phyloP scores from a whole-genome alignment of 2,113 vertebrate genomes.

The Hydrolagus affinis region DNA sequence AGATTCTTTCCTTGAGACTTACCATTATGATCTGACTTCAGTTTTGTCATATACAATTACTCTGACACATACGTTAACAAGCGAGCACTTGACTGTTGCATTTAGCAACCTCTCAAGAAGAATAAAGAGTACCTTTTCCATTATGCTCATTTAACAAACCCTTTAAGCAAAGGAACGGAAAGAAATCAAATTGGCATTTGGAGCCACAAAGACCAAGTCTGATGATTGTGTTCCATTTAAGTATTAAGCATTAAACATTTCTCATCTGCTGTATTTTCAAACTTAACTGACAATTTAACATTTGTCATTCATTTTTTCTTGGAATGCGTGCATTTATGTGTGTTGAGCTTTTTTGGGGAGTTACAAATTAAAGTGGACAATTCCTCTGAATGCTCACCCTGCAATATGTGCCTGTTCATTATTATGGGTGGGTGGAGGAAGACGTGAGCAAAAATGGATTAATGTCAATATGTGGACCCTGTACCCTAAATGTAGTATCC shows the following conservation, averaged over 20 bases:
- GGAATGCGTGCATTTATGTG: too few relatives aligned
- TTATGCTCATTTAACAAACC: background rate
- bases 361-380: too few relatives aligned
- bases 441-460: too few relatives aligned
- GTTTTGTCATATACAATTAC: constrained; percentile 4
- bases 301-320: background rate
- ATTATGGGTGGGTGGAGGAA: too few relatives aligned
- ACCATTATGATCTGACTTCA: background rate
- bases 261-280: background rate
- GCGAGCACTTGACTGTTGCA: background rate
- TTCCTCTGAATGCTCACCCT: too few relatives aligned
- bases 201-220: background rate
- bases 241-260: background rate
- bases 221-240: too few relatives aligned
- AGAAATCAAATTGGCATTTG: background rate
- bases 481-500: too few relatives aligned
- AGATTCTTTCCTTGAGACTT: background rate
- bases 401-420: too few relatives aligned
- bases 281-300: background rate
- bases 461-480: too few relatives aligned
- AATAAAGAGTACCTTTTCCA: background rate
- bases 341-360: too few relatives aligned
- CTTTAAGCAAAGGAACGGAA: background rate
- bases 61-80: constrained; percentile 1
- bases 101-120: background rate